These are phyloP conservation scores for Hylaeus anthracinus DNA, from an alignment of 1,140 invertebrate species.

Conservation along the genomic window DNA sequence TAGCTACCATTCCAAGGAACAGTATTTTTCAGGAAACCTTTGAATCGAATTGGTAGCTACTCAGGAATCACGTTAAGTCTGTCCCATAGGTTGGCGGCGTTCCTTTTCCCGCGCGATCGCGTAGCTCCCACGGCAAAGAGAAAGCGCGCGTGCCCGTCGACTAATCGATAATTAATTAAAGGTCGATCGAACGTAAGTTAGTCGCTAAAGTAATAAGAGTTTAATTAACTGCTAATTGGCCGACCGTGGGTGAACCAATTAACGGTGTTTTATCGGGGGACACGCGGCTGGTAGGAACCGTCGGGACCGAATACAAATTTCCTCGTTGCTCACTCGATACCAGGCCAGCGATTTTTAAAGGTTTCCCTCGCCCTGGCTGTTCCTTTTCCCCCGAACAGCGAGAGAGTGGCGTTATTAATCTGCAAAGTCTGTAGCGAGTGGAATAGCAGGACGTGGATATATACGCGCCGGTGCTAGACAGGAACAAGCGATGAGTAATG, in stretches of 20 bases:
- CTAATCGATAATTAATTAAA: constrained; percentile 56
- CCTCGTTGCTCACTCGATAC: neutral
- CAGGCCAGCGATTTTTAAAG: neutral
- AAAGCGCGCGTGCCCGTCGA: neutral
- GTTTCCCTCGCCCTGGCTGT: neutral
- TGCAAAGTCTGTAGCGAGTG: neutral
- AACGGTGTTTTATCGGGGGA: constrained; percentile 39
- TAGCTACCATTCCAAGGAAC: too few relatives aligned
- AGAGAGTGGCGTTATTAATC: constrained; percentile 29
- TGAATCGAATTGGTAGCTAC: too few relatives aligned
- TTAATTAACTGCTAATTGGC: constrained; percentile 54
- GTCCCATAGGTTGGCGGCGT: too few relatives aligned
- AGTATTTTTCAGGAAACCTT: too few relatives aligned
- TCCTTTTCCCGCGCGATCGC: neutral
- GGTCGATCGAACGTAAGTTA: constrained; percentile 30
- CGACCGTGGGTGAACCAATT: constrained; percentile 33
- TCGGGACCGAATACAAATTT: constrained; percentile 19
- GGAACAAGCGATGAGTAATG: constrained; percentile 55
- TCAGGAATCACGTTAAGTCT: too few relatives aligned
- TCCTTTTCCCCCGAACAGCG: neutral
- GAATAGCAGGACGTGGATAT: constrained; percentile 10
- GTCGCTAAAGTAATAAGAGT: constrained; percentile 41
- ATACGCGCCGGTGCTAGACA: constrained; percentile 23
- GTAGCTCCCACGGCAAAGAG: neutral
- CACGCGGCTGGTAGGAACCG: neutral